Evolutionary conservation across 2,888 invertebrate species (phyloP), one percentile per base, ranked within the genome.

Genomic region (Macrosoma leucophasiata): DNA sequence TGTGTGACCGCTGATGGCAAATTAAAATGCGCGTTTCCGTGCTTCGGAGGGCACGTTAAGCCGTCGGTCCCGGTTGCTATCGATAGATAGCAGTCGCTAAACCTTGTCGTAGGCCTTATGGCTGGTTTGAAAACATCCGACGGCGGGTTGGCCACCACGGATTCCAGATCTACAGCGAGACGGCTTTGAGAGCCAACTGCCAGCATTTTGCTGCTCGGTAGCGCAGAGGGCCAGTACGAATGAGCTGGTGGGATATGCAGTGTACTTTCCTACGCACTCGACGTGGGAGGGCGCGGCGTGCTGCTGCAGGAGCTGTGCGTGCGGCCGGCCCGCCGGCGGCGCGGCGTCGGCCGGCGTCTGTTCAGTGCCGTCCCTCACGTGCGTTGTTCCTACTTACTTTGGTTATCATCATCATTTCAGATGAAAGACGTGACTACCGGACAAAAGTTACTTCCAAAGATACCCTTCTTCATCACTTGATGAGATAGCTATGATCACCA

Each of bases 291-390:
- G 0, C 89, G 88, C 57, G 79, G 89, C 0, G 84, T 94, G 54
- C 91, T 92, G 76, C 79, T 97, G 35, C 96, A 97, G 72, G 97
- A 97, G 67, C 62, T 97, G 14, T 96, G 93, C 64, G 91, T 97
- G 2, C 86, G 88, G 9, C 86, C 87, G 0, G 64, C 74, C 1
- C 87, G 87, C 62, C 84, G 96, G 12, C 77, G 86, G 2, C 75
- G 76, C 24, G 91, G 91, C 0, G 70, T 93, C 18, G 95, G 95
- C 0, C 81, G 76, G 36, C 76, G 73, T 38, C 73, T 95, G 13
- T 89, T 93, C 60, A 71, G 86, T 50, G 74, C 84, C 11, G 87
- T 93, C 6, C 91, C 90, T 2, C 86, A 91, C 87, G 91, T 93
- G n/a, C n/a, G n/a, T n/a, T n/a, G n/a, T n/a, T n/a, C n/a, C n/a